phyloP scores from a whole-genome alignment of 2,797 vertebrate genomes.

The Acanthis flammea region DNA sequence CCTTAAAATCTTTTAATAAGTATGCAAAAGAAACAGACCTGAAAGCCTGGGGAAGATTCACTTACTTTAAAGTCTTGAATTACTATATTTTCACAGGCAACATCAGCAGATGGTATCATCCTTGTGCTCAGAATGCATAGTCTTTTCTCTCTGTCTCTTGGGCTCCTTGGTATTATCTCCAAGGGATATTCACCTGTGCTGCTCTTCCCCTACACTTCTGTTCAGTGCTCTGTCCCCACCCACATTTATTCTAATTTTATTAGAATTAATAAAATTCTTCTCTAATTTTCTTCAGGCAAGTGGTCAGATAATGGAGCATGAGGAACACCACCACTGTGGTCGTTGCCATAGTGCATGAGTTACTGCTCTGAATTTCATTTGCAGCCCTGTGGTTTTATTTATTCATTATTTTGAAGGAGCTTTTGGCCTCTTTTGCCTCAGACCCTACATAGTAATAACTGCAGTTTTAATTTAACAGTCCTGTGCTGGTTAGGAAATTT shows the following conservation, averaged over 20 bases:
- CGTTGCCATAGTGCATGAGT: constrained; percentile 18
- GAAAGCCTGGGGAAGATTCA: not conserved
- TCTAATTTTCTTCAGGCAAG: constrained; percentile 42
- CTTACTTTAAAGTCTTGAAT: constrained; percentile 34
- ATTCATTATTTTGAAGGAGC: not conserved
- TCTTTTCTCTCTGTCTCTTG: not conserved
- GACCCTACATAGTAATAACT: not conserved
- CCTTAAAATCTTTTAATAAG: not conserved
- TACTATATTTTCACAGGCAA: constrained; percentile 9
- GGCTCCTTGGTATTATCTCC: not conserved
- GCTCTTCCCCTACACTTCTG: not conserved
- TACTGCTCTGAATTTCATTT: constrained; percentile 29
- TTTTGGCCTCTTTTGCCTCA: not conserved
- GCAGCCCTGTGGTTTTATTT: not conserved
- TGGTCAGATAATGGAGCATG: constrained; percentile 23
- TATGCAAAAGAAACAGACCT: not conserved
- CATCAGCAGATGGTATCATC: not conserved
- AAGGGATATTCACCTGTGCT: not conserved
- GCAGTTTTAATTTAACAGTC: not conserved
- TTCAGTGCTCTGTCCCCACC: not conserved
- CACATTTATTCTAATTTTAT: not conserved
- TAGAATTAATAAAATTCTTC: not conserved
- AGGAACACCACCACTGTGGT: constrained; percentile 26
- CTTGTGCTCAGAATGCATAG: not conserved
- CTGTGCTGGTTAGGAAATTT: not conserved